A percentile compares a stretch with the other conserved stretches of the same genome.
Conservation (phyloP, 2,888 invertebrate species). For the Parnassius smintheus region DNA sequence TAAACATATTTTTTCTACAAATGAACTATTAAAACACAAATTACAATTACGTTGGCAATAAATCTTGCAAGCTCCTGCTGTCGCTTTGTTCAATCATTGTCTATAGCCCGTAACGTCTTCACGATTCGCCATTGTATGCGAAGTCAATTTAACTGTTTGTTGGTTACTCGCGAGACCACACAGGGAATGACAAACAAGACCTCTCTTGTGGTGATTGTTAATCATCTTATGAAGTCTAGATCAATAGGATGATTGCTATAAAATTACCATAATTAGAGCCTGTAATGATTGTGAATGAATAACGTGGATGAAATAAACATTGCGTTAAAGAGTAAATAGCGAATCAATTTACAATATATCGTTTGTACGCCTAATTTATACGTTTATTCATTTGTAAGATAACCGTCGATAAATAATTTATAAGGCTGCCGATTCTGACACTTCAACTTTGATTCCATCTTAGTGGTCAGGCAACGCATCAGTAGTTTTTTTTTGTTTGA, state of each 20-base stretch:
- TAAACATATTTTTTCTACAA: conserved; percentile 1
- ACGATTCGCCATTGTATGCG: conserved; percentile 18
- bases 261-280: conserved; percentile 9
- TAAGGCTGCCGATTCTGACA: too few relatives aligned
- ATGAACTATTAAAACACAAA: conserved; percentile 7
- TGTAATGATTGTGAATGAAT: conserved; percentile 3
- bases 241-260: conserved; percentile 11
- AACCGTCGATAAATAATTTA: too few relatives aligned
- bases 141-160: conserved; percentile 1
- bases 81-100: conserved; percentile 19
- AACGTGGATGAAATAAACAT: conserved; percentile 3
- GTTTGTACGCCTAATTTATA: not conserved
- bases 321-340: not conserved
- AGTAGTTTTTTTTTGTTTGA: too few relatives aligned
- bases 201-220: conserved; percentile 5
- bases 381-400: not conserved
- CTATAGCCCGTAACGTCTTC: conserved; percentile 14
- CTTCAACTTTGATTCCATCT: too few relatives aligned
- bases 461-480: too few relatives aligned
- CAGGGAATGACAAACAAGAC: conserved; percentile 17
- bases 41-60: conserved; percentile 9
- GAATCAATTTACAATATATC: conserved; percentile 3
- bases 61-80: conserved; percentile 17
- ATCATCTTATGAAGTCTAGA: conserved; percentile 12
- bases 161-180: conserved; percentile 16